These are phyloP conservation scores for Podotricha telesiphe DNA, from an alignment of 2,888 invertebrate genomes.

Conservation along the genomic window DNA sequence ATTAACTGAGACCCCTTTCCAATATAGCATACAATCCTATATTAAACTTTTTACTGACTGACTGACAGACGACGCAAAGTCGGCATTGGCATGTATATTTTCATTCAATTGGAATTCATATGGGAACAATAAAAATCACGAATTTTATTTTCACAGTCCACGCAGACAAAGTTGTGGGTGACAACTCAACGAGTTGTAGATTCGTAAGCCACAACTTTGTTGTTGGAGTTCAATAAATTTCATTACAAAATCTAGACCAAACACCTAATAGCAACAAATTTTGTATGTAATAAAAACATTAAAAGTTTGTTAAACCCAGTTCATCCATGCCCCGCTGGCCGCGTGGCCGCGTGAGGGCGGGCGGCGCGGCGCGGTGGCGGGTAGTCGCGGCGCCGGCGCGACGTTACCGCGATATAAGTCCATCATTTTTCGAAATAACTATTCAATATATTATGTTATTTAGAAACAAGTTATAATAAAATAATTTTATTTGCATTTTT, in stretches of 20 bases:
- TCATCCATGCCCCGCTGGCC: slow-evolving; percentile 1
- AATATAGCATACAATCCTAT: too few relatives aligned
- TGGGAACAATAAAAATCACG: too few relatives aligned
- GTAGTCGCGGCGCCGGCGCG: slow-evolving; percentile 37
- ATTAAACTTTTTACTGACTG: too few relatives aligned
- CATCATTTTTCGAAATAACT: slow-evolving; percentile 22
- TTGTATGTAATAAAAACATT: background rate
- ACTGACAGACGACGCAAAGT: too few relatives aligned
- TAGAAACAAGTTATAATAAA: background rate
- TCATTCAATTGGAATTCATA: too few relatives aligned
- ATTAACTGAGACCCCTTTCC: too few relatives aligned
- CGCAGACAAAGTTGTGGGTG: too few relatives aligned
- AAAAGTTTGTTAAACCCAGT: background rate
- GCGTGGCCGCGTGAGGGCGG: slow-evolving; percentile 28
- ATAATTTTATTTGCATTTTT: background rate
- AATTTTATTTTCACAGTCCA: too few relatives aligned
- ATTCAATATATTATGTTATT: slow-evolving; percentile 5
- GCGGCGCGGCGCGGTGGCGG: slow-evolving; percentile 36
- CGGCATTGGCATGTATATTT: too few relatives aligned
- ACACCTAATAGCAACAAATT: background rate
- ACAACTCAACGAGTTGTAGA: too few relatives aligned
- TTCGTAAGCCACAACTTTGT: too few relatives aligned
- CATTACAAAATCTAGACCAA: background rate
- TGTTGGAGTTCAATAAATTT: too few relatives aligned
- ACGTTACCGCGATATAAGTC: slow-evolving; percentile 29